Percentiles rank a stretch among this genome's conserved stretches.
phyloP scores from a whole-genome alignment of 2,113 vertebrate genomes.

The Arizona elegans region DNA sequence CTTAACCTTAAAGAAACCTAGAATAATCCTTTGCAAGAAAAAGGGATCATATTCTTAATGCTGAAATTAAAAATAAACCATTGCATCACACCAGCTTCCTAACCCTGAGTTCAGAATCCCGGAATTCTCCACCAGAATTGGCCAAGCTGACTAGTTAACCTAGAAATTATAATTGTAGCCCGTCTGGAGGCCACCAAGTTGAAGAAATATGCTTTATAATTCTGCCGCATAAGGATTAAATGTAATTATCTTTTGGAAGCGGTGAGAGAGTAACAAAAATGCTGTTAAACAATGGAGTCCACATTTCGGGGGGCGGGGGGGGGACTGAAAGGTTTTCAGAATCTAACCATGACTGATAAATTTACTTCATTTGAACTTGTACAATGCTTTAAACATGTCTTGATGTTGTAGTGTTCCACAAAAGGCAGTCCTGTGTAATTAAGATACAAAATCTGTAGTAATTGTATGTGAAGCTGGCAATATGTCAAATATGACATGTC shows the following conservation, averaged over 20 bases:
- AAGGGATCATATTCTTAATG: background rate
- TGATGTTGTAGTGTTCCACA: background rate
- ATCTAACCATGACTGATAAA: background rate
- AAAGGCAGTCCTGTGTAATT: background rate
- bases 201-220: background rate
- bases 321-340: background rate
- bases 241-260: background rate
- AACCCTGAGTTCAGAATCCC: background rate
- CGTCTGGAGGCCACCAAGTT: background rate
- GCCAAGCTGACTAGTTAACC: background rate
- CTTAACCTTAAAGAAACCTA: background rate
- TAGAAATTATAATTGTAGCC: background rate
- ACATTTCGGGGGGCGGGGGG: too few species aligned
- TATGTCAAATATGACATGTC: background rate
- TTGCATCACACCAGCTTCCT: background rate
- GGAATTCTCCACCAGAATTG: background rate
- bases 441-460: background rate
- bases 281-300: background rate
- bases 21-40: background rate
- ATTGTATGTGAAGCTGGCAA: background rate
- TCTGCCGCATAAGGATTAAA: background rate
- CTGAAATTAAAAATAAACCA: background rate
- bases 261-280: background rate
- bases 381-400: background rate
- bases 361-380: background rate